Evolutionary conservation across 2,888 invertebrate species (phyloP).

Genomic region (Dryobota labecula): DNA sequence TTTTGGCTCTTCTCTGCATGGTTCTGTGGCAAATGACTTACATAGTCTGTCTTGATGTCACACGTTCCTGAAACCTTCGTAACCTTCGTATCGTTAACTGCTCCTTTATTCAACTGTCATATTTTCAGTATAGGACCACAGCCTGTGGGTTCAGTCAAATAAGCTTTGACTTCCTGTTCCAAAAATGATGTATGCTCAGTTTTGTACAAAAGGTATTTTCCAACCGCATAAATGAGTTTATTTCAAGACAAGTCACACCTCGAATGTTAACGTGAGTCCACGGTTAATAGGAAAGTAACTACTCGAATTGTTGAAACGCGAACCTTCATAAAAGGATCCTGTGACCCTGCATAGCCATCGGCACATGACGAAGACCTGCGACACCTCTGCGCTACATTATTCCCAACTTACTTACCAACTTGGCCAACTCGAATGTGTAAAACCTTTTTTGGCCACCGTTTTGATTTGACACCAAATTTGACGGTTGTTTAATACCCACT

Average conservation of each 20-base stretch:
- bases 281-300: background rate
- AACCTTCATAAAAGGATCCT: background rate
- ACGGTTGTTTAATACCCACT: too few relatives aligned
- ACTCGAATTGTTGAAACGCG: background rate
- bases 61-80: too few relatives aligned
- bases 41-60: background rate
- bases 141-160: background rate
- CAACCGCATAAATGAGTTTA: background rate
- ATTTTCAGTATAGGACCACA: background rate
- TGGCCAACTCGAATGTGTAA: too few relatives aligned
- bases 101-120: background rate
- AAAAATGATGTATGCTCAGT: too few relatives aligned
- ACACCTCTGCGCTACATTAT: background rate
- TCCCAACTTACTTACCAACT: background rate
- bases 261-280: too few relatives aligned
- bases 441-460: too few relatives aligned
- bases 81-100: too few relatives aligned
- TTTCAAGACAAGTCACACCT: background rate
- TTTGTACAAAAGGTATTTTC: too few relatives aligned
- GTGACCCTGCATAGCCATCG: background rate
- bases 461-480: too few relatives aligned
- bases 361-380: background rate
- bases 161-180: background rate
- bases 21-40: background rate
- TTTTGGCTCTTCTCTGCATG: background rate